Evolutionary conservation across 2,113 vertebrate species (phyloP).

Genomic region (Chamaetylas fuelleborni): DNA sequence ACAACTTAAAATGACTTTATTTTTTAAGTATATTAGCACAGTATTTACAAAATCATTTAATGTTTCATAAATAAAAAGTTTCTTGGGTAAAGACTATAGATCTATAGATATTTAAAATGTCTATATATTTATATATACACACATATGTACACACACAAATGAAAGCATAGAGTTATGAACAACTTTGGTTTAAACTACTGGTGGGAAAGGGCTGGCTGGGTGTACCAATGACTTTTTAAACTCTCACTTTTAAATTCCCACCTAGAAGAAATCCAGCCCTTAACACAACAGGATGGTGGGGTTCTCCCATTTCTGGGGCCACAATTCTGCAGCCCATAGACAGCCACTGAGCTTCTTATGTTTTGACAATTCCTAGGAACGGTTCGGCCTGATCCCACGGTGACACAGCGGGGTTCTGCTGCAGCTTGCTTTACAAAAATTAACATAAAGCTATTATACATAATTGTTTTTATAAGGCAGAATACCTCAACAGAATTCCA

Average conservation of each 20-base stretch:
- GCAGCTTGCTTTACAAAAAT: not conserved
- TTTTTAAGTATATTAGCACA: conserved; percentile 75
- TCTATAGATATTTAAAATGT: conserved; percentile 74
- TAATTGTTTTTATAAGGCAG: conserved; percentile 7
- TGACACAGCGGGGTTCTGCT: not conserved
- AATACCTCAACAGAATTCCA: not conserved
- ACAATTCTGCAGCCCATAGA: not conserved
- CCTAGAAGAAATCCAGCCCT: conserved; percentile 22
- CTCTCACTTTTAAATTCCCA: conserved; percentile 30
- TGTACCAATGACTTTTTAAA: not conserved
- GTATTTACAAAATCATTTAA: conserved; percentile 77
- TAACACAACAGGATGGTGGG: not conserved
- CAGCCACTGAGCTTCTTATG: accelerated
- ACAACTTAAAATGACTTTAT: conserved; percentile 77
- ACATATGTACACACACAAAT: conserved; percentile 15
- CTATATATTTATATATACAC: conserved; percentile 47
- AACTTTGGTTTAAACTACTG: conserved; percentile 78
- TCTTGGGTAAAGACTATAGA: conserved; percentile 69
- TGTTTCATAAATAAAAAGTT: conserved; percentile 77
- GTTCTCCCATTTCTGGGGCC: conserved; percentile 24
- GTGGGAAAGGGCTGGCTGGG: not conserved
- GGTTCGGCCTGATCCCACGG: not conserved
- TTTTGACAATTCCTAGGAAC: not conserved
- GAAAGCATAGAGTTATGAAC: conserved; percentile 46
- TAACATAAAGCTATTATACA: not conserved